Evolutionary conservation across 2,888 invertebrate species (phyloP).

Genomic region (Poecilus cupreus): DNA sequence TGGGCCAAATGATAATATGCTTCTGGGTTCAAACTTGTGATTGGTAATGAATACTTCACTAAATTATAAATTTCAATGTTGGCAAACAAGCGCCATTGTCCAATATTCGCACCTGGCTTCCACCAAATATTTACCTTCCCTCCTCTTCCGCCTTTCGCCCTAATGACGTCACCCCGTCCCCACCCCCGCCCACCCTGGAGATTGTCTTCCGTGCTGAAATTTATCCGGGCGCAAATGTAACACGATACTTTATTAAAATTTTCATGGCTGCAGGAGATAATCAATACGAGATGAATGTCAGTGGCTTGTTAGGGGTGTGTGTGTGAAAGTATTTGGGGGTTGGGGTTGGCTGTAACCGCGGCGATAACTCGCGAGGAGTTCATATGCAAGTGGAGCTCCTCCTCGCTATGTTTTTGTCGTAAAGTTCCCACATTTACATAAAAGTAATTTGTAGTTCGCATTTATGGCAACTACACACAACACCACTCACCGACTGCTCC

Average conservation of each 20-base stretch:
- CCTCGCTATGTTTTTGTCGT: conserved; percentile 47
- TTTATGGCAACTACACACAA: conserved; percentile 50
- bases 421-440: conserved; percentile 52
- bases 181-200: background rate
- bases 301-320: conserved; percentile 19
- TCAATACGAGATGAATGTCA: conserved; percentile 30
- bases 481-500: conserved; percentile 22
- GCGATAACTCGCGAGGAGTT: conserved; percentile 20
- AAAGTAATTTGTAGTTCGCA: conserved; percentile 54
- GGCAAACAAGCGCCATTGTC: no score
- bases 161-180: conserved; percentile 27
- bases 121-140: conserved; percentile 37
- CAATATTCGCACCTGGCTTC: conserved; percentile 34
- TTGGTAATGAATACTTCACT: no score
- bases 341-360: no score
- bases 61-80: no score
- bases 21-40: no score
- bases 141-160: background rate
- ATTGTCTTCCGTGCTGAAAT: conserved; percentile 23
- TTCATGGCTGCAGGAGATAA: conserved; percentile 26
- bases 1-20: no score
- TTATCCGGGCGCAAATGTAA: conserved; percentile 42
- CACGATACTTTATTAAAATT: conserved; percentile 46
- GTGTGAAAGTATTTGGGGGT: no score
- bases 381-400: conserved; percentile 31